Evolutionary conservation across 2,888 invertebrate species (phyloP), one percentile per base, ranked within the genome.

Genomic region (Parapristionchus giblindavisi): DNA sequence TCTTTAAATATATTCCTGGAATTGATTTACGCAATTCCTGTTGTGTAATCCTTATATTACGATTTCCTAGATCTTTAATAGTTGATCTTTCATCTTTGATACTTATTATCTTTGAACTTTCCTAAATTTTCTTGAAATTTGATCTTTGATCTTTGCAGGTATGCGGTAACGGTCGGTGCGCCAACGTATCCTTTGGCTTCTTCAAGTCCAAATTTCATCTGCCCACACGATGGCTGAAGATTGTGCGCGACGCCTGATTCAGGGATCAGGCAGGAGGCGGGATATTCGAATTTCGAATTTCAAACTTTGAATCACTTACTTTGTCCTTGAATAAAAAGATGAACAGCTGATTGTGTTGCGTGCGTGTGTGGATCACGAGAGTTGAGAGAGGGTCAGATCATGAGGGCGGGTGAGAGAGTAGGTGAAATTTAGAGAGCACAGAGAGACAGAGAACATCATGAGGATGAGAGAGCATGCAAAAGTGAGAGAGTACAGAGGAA

Each of bases 161-260:
- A n/a, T 54, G 54, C 40, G 70, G 70, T 3, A 71, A 71, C 56
- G 70, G 70, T 29, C 54, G 56, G 1, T 71, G 70, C 21, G 70
- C 48, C 27, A 29, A 38, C 56, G 70, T 71, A 27, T 71, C 70
- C 40, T 71, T 71, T 40, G 70, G 70, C 17, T 71, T 54, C 70
- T 71, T 71, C 70, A 29, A 34, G 3, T 27, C 56, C 2, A 48
- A 8, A 43, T 71, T 56, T n/a, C 70, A 71, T 34, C 70, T 71
- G 24, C 70, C 70, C 4, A 27, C 43, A n/a, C 51, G 70, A 29
- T 71, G 70, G 70, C 29, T 71, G 24, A n/a, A n/a, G 34, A 27
- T n/a, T n/a, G n/a, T n/a, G n/a, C n/a, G n/a, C n/a, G n/a, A n/a
- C n/a, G n/a, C n/a, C n/a, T n/a, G n/a, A n/a, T n/a, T n/a, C n/a